phyloP scores from a whole-genome alignment of 2,113 vertebrate species.

The Thalassarche chlororhynchos region DNA sequence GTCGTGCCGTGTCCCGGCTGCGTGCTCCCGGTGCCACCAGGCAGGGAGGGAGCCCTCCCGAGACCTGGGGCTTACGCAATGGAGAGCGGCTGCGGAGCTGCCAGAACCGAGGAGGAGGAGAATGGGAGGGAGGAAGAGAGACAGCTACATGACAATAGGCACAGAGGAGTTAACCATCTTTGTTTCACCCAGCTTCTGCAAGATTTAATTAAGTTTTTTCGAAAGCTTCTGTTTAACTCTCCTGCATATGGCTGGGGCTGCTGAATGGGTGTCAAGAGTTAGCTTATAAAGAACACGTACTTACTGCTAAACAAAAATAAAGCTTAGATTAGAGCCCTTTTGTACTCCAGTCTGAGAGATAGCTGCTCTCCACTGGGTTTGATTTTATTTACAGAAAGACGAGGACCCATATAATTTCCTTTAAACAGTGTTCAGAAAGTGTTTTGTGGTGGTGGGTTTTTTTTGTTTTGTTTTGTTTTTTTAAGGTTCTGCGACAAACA shows the following conservation, averaged over 20 bases:
- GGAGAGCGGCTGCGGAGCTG: not conserved
- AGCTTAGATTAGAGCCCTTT: not conserved
- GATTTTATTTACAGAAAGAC: not conserved
- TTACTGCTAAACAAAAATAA: not conserved
- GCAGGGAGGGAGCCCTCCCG: not conserved
- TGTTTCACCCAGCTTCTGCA: not conserved
- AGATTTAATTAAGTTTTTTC: constrained; percentile 11
- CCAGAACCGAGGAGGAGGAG: not conserved
- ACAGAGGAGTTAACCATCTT: not conserved
- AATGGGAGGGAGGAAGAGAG: not conserved
- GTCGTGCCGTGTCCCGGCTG: not conserved
- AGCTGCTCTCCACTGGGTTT: not conserved
- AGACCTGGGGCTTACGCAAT: not conserved
- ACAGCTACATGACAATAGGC: not conserved
- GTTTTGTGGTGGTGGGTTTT: not conserved
- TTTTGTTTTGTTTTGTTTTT: not conserved
- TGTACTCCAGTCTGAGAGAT: not conserved
- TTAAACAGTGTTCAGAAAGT: not conserved
- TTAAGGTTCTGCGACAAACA: not conserved
- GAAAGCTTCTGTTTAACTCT: not conserved
- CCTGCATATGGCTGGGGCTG: not conserved
- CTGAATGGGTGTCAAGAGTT: not conserved
- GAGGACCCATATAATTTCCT: not conserved
- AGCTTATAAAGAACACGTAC: not conserved
- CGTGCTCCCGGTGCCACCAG: not conserved